Evolutionary conservation across 2,888 invertebrate genomes (phyloP).

Genomic region (Harpalus rubripes): DNA sequence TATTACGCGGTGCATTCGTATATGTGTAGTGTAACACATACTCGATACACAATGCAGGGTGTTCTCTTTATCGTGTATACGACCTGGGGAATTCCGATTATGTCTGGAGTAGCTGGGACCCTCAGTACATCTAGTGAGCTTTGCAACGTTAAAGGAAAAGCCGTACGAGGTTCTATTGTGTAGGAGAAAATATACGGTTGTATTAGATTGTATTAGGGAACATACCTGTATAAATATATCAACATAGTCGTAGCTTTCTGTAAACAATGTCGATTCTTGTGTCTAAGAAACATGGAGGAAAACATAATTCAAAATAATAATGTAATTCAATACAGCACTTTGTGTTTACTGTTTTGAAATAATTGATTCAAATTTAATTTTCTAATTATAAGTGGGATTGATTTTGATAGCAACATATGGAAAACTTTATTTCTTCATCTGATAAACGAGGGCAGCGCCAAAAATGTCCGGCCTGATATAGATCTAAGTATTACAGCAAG

Average conservation of each 20-base stretch:
- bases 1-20: slow-evolving; percentile 2
- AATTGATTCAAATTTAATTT: too few species aligned
- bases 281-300: too few species aligned
- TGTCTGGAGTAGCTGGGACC: neutral
- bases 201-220: slow-evolving; percentile 3
- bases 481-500: too few species aligned
- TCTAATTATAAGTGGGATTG: too few species aligned
- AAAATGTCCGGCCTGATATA: too few species aligned
- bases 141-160: neutral
- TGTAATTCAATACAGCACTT: too few species aligned
- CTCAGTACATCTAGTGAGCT: slow-evolving; percentile 9
- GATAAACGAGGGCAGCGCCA: too few species aligned
- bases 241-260: neutral
- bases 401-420: too few species aligned
- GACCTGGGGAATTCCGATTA: slow-evolving; percentile 19
- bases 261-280: too few species aligned
- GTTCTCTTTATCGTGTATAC: slow-evolving; percentile 16
- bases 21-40: slow-evolving; percentile 16
- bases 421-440: too few species aligned
- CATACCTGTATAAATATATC: slow-evolving; percentile 7
- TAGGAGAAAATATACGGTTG: neutral
- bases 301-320: too few species aligned
- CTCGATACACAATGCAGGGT: slow-evolving; percentile 17
- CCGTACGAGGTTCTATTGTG: neutral
- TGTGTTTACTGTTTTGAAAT: too few species aligned